A percentile compares a stretch with the other conserved stretches of the same genome.
Evolutionary conservation across 2,797 vertebrate species (phyloP).

Genomic region (Coreius guichenoti): DNA sequence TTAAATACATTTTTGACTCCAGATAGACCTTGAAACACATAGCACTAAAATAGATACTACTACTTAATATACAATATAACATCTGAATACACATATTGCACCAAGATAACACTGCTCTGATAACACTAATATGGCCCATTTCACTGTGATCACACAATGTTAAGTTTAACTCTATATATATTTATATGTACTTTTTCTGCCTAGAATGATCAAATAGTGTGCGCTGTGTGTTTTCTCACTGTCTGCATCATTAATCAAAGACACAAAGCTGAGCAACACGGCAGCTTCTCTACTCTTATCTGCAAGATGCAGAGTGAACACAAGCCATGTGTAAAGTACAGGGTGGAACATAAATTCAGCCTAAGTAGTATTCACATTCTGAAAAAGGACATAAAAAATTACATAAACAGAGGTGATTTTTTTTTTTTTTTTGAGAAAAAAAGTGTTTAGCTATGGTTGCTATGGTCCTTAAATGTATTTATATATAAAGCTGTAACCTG

Average conservation of each 20-base stretch:
- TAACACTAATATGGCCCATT: not conserved
- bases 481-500: not conserved
- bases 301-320: slow-evolving; percentile 3
- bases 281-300: slow-evolving; percentile 28
- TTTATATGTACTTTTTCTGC: not conserved
- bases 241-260: slow-evolving; percentile 25
- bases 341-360: not conserved
- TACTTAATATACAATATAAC: not conserved
- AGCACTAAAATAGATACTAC: not conserved
- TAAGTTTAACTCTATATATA: not conserved
- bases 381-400: not conserved
- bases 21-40: not conserved
- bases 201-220: not conserved
- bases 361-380: not conserved
- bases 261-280: not conserved
- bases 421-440: not conserved
- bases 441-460: not conserved
- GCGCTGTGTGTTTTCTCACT: not conserved
- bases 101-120: not conserved
- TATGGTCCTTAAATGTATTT: not conserved
- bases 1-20: not conserved
- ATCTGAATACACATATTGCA: not conserved
- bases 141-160: not conserved
- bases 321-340: slow-evolving; percentile 13
- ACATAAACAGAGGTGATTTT: not conserved